These are phyloP conservation scores for Copidosoma aretas DNA, from an alignment of 2,888 invertebrate species.

Conservation along the genomic window DNA sequence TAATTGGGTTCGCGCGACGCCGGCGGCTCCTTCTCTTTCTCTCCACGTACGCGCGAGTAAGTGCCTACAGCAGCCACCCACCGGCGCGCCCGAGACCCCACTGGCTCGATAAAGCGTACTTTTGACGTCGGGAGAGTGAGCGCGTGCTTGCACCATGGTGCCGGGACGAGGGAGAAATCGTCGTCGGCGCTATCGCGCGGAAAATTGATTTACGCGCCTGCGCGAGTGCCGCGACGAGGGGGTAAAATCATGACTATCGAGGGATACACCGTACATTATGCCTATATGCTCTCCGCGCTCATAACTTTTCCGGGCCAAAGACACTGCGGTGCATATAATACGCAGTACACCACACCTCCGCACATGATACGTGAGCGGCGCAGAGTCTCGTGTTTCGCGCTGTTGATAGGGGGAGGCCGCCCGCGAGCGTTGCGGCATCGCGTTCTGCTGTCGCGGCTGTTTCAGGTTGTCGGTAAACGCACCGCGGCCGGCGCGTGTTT, in stretches of 20 bases:
- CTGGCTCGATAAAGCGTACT: conserved; percentile 27
- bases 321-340: conserved; percentile 28
- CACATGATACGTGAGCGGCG: too few species aligned
- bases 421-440: neutral
- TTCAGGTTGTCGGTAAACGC: neutral
- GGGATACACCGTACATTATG: too few species aligned
- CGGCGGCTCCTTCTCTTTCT: neutral
- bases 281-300: too few species aligned
- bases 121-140: conserved; percentile 26
- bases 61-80: too few species aligned
- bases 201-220: too few species aligned
- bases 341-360: too few species aligned
- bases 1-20: conserved; percentile 35
- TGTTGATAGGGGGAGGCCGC: neutral
- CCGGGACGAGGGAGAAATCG: conserved; percentile 13
- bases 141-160: too few species aligned
- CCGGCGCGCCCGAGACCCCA: neutral
- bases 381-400: neutral
- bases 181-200: neutral
- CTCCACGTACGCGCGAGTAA: conserved; percentile 18
- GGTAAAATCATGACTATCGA: too few species aligned
- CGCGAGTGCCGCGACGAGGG: too few species aligned
- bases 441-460: neutral
- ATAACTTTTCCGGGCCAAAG: too few species aligned
- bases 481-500: neutral